Evolutionary conservation across 2,113 vertebrate genomes (phyloP).

Genomic region (Ellobius talpinus): DNA sequence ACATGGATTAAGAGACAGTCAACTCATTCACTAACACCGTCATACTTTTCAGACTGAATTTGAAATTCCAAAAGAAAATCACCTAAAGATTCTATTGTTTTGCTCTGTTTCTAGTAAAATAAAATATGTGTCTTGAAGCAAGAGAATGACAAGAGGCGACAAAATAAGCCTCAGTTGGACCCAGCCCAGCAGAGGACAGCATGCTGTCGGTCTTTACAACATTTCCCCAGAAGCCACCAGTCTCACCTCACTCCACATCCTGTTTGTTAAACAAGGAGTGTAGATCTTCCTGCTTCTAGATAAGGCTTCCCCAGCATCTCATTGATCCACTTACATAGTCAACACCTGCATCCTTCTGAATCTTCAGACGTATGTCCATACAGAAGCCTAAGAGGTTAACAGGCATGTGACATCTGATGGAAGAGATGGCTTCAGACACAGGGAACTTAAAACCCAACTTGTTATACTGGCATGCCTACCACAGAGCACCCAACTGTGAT

Average conservation of each 20-base stretch:
- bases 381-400: not conserved
- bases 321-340: not conserved
- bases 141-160: not conserved
- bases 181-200: not conserved
- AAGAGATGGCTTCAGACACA: not conserved
- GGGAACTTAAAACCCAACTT: not conserved
- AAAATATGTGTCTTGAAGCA: not conserved
- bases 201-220: not conserved
- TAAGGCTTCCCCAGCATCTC: not conserved
- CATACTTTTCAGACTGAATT: not conserved
- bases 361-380: not conserved
- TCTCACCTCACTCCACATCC: not conserved
- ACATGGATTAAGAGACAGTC: not conserved
- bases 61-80: not conserved
- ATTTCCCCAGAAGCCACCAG: not conserved
- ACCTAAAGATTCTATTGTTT: not conserved
- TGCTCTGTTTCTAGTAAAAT: slow-evolving; percentile 16
- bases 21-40: not conserved
- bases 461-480: not conserved
- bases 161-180: not conserved
- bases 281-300: not conserved
- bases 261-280: not conserved
- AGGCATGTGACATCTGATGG: not conserved
- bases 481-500: not conserved
- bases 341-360: not conserved